These are phyloP conservation scores for Brachyptera putata DNA, from an alignment of 2,888 invertebrate genomes.

Conservation along the genomic window DNA sequence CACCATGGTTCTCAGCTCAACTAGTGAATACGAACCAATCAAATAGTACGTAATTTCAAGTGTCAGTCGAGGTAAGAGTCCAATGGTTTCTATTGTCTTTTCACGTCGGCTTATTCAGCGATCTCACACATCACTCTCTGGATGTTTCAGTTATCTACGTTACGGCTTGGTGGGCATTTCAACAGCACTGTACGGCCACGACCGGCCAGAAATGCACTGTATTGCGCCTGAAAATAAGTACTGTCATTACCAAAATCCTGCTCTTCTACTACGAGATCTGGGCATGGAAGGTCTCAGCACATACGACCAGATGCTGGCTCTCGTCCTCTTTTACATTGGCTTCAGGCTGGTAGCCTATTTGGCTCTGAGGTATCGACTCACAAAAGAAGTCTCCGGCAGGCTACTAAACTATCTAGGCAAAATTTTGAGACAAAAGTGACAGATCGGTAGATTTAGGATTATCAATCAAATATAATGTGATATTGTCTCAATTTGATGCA, in stretches of 20 bases:
- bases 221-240: slow-evolving; percentile 51
- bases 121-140: too few species aligned
- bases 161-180: slow-evolving; percentile 61
- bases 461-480: slow-evolving; percentile 2
- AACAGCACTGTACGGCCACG: slow-evolving; percentile 54
- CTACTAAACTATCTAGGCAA: slow-evolving; percentile 54
- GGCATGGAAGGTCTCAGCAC: slow-evolving; percentile 55
- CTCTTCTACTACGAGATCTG: slow-evolving; percentile 59
- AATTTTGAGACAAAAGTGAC: slow-evolving; percentile 51
- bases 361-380: slow-evolving; percentile 55
- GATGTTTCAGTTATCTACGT: slow-evolving; percentile 58
- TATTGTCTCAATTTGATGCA: neutral
- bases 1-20: too few species aligned
- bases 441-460: too few species aligned
- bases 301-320: slow-evolving; percentile 52
- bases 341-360: slow-evolving; percentile 54
- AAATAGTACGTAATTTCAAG: too few species aligned
- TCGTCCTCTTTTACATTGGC: slow-evolving; percentile 54
- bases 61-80: too few species aligned
- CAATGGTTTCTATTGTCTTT: too few species aligned
- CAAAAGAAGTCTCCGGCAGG: slow-evolving; percentile 53
- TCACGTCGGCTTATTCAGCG: too few species aligned
- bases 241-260: slow-evolving; percentile 54
- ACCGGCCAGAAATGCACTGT: slow-evolving; percentile 58
- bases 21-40: too few species aligned